Percentiles rank a stretch among this genome's conserved stretches.
phyloP scores from a whole-genome alignment of 2,888 invertebrate genomes.

The Plebejus melissa region DNA sequence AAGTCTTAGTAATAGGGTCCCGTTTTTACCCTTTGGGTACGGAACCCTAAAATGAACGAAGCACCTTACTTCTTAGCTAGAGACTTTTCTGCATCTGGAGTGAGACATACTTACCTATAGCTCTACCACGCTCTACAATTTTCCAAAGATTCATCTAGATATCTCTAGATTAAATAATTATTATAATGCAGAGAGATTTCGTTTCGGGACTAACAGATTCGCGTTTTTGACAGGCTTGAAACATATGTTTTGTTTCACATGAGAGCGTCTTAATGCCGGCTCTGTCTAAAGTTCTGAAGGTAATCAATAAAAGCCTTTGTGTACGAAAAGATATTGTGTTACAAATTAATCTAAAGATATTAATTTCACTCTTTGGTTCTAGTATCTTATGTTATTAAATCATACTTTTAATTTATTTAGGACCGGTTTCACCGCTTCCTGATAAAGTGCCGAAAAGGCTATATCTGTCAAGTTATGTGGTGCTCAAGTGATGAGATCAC shows the following conservation, averaged over 20 bases:
- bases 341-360: not conserved
- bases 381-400: not conserved
- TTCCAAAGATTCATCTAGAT: too few species aligned
- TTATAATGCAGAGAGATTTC: not conserved
- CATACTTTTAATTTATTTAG: too few species aligned
- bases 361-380: not conserved
- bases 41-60: too few species aligned
- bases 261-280: not conserved
- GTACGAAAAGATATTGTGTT: not conserved
- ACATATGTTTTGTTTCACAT: slow-evolving; percentile 22
- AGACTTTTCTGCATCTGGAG: too few species aligned
- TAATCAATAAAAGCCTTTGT: not conserved
- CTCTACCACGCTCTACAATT: too few species aligned
- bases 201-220: not conserved
- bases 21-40: too few species aligned
- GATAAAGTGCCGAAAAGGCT: too few species aligned
- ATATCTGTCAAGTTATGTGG: too few species aligned
- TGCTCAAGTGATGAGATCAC: not conserved
- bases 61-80: too few species aligned
- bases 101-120: too few species aligned
- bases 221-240: slow-evolving; percentile 12
- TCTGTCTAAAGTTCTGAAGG: not conserved
- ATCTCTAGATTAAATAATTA: not conserved
- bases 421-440: too few species aligned
- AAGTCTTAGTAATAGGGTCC: too few species aligned